Base-by-base conservation (phyloP, 1,140 invertebrate genomes). In the Helicoverpa zea region DNA sequence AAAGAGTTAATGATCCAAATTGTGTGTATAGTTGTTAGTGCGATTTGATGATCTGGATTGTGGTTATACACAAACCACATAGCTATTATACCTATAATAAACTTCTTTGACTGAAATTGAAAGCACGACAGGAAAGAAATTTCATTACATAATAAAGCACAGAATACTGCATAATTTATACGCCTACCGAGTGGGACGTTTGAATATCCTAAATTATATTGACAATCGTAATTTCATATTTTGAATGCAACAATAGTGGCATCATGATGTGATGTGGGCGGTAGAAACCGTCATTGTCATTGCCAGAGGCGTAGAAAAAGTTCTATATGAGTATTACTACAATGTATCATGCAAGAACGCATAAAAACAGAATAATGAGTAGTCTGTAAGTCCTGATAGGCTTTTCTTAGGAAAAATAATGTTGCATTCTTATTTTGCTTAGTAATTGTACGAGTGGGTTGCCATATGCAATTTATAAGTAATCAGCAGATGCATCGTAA, bases 211-310 rank as follows among this genome's bases (percentile, higher is more conserved):
- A 18, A 29, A 51, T 72, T 18, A 49, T 72, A 72, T 72, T 68
- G 52, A 78, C 64, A 81, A 66, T 74, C 66, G 61, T 73, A 66
- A 73, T 73, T 68, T 74, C 29, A 61, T 13, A 7, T 43, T 7
- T 13, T 70, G 49, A 77, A 83, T 78, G 68, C 70, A 81, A 84
- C 79, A 84, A 84, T 81, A 59, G 59, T 35, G 5, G 63, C 80
- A 76, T 81, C 52, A 63, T 59, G 52, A 58, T 23, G 30, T 30
- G 49, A 49, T 43, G 74, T 66, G 74, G 56, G 54, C n/a, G 74
- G 47, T 23, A 58, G n/a, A 18, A 54, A 13, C 16, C 72, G 59
- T 80, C 58, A 75, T 74, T 66, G 70, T 66, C 51, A 56, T 29
- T 23, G n/a, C 18, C 1, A 35, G n/a, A 59, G 14, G 43, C 29